Base-by-base conservation (phyloP, 2,888 invertebrate genomes). In the Nomada goodeniana region DNA sequence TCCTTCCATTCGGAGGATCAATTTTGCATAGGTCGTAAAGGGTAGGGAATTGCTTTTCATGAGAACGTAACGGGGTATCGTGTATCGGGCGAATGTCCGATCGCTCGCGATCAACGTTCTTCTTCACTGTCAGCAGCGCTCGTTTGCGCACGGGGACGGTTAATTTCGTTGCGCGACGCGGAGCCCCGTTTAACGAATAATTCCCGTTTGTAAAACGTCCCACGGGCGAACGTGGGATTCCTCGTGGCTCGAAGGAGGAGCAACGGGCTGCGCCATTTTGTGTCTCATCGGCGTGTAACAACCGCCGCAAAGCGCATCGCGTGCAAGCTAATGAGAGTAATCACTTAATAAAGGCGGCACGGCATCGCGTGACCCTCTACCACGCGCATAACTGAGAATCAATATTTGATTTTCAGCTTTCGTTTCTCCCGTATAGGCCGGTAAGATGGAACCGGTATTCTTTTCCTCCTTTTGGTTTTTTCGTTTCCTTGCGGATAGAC, bases 261-360 rank as follows among this genome's bases (percentile, higher is more conserved):
- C 73, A 59, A 42, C 29, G 53, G 23, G 57, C 50, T 29, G 57
- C 82, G 86, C 88, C 89, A 90, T 89, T 89, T 89, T 90, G 88
- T 88, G 86, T 87, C 83, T 79, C 79, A 88, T 87, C 87, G 86
- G 86, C 80, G 79, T 53, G 89, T 84, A 85, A 87, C 76, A 82
- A 75, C 86, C 86, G 89, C 61, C 76, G 86, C 91, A 92, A 92
- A 92, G 91, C 90, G 90, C 91, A 93, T 93, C 93, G 93, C 93
- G 93, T 93, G 93, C 92, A 89, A 85, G 86, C 92, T 93, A 93
- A 93, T 93, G 92, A 93, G 93, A 92, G 92, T 93, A 93, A 93
- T 93, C 93, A 92, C 92, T 93, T 92, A 93, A 93, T 93, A 93
- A 93, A 92, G 90, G 89, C 91, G 88, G 90, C 80, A 68, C 84